Evolutionary conservation across 2,113 vertebrate species (phyloP).

Genomic region (Tautogolabrus adspersus): DNA sequence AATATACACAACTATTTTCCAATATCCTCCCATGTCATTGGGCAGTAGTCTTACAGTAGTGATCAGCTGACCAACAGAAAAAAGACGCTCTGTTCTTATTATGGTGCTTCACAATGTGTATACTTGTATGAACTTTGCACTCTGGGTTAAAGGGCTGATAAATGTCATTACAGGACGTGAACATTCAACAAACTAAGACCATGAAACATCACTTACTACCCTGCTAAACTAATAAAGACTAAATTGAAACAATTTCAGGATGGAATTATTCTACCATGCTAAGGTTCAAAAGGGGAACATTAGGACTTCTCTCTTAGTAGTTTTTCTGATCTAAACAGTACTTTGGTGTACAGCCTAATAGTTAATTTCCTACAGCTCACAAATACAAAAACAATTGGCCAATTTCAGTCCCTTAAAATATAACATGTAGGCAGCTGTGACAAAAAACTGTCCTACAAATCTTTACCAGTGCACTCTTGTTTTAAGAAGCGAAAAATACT

Average conservation of each 20-base stretch:
- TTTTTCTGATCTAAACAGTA: background rate
- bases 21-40: background rate
- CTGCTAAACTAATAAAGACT: too few relatives aligned
- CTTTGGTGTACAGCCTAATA: background rate
- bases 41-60: background rate
- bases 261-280: background rate
- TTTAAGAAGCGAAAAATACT: too few relatives aligned
- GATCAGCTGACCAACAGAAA: background rate
- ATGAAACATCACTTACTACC: background rate
- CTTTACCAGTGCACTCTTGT: too few relatives aligned
- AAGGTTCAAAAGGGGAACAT: background rate
- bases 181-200: background rate
- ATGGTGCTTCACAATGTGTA: background rate
- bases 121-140: slow-evolving; percentile 14
- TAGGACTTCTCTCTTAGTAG: background rate
- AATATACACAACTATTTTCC: background rate
- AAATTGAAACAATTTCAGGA: background rate
- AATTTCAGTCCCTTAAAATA: too few relatives aligned
- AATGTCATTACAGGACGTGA: background rate
- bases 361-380: too few relatives aligned
- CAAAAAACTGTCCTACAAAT: too few relatives aligned
- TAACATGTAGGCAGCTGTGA: too few relatives aligned
- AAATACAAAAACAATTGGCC: too few relatives aligned
- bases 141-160: background rate
- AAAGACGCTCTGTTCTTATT: background rate